A percentile compares a stretch with the other conserved stretches of the same genome.
phyloP scores from a whole-genome alignment of 2,888 invertebrate species.

The Galeruca laticollis region DNA sequence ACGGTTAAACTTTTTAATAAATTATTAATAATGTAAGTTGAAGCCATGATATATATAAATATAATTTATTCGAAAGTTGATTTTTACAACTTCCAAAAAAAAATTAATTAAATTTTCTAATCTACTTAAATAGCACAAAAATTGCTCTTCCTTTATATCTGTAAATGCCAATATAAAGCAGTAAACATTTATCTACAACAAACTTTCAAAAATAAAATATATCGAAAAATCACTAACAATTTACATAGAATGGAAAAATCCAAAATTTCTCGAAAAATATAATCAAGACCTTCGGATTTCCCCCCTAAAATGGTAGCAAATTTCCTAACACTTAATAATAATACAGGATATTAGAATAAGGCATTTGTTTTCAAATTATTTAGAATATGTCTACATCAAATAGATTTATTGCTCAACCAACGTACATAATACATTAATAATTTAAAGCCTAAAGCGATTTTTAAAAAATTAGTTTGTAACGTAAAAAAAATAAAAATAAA shows the following conservation, averaged over 20 bases:
- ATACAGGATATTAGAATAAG: slow-evolving; percentile 48
- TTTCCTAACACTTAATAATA: slow-evolving; percentile 38
- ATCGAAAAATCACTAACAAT: slow-evolving; percentile 38
- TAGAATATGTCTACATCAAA: slow-evolving; percentile 47
- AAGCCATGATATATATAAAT: not conserved
- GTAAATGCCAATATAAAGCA: slow-evolving; percentile 64
- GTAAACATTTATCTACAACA: slow-evolving; percentile 61
- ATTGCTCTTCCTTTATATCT: slow-evolving; percentile 59
- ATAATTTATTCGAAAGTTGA: slow-evolving; percentile 6
- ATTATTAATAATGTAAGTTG: slow-evolving; percentile 46
- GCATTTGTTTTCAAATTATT: slow-evolving; percentile 49
- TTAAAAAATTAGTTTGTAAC: slow-evolving; percentile 18
- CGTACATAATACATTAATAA: slow-evolving; percentile 25
- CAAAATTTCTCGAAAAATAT: no score
- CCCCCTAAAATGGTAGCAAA: not conserved
- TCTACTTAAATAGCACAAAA: slow-evolving; percentile 65
- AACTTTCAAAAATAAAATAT: slow-evolving; percentile 44
- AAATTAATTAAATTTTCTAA: slow-evolving; percentile 43
- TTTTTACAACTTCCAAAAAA: not conserved
- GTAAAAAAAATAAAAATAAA: slow-evolving; percentile 39
- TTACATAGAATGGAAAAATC: slow-evolving; percentile 22
- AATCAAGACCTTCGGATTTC: not conserved
- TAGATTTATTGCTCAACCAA: slow-evolving; percentile 38
- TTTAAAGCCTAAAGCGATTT: slow-evolving; percentile 39
- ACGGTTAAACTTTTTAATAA: slow-evolving; percentile 48